These are phyloP conservation scores for Hydrolagus colliei DNA, from an alignment of 2,797 vertebrate genomes.

Conservation along the genomic window DNA sequence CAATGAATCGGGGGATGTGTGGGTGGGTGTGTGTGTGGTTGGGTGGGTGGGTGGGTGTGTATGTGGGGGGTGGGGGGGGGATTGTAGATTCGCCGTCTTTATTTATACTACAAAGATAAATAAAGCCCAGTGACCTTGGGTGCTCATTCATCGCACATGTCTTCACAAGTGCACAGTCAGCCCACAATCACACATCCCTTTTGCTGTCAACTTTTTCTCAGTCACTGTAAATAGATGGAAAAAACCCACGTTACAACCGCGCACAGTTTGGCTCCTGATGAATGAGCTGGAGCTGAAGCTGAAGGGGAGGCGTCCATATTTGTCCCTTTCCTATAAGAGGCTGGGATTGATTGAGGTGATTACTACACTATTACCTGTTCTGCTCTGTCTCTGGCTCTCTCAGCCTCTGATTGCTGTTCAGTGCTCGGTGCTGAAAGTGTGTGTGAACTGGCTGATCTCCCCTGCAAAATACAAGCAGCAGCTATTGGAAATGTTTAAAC, in stretches of 20 bases:
- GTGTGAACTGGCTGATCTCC: background rate
- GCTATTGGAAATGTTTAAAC: background rate
- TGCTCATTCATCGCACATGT: background rate
- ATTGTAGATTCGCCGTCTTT: background rate
- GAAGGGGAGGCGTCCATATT: background rate
- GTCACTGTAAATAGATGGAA: background rate
- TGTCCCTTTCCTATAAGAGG: too few relatives aligned
- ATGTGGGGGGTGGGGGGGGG: too few relatives aligned
- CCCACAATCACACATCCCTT: too few relatives aligned
- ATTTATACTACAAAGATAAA: background rate
- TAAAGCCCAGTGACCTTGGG: background rate
- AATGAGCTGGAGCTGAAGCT: background rate
- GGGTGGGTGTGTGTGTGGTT: too few relatives aligned
- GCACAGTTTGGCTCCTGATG: background rate
- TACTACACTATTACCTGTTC: too few relatives aligned
- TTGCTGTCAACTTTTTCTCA: too few relatives aligned
- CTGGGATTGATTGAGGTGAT: too few relatives aligned
- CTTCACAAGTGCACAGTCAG: too few relatives aligned
- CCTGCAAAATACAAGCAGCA: background rate
- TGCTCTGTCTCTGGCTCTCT: too few relatives aligned
- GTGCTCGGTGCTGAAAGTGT: background rate
- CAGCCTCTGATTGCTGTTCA: background rate
- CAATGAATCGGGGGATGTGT: too few relatives aligned
- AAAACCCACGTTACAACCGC: background rate
- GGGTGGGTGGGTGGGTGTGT: too few relatives aligned